Conservation (phyloP, 2,888 invertebrate genomes). For the Apotomis turbidana region DNA sequence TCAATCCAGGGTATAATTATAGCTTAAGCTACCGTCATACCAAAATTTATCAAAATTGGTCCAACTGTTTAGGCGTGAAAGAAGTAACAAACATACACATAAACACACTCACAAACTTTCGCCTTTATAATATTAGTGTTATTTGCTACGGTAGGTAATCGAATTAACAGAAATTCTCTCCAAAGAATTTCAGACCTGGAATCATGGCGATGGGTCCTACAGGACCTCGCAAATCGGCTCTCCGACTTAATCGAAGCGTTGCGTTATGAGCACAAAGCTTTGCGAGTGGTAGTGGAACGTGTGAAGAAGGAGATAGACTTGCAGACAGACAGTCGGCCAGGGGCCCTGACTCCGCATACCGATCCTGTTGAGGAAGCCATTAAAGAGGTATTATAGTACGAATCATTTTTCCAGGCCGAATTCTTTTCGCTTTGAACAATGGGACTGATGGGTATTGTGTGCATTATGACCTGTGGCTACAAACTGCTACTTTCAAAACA, state of each 20-base stretch:
- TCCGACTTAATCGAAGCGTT: slow-evolving; percentile 61
- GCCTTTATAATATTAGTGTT: too few relatives aligned
- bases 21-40: too few relatives aligned
- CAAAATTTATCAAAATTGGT: too few relatives aligned
- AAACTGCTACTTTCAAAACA: too few relatives aligned
- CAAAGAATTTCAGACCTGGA: slow-evolving; percentile 70
- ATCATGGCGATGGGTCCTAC: slow-evolving; percentile 76
- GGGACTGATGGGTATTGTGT: too few relatives aligned
- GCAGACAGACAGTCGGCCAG: slow-evolving; percentile 61
- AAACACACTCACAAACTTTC: too few relatives aligned
- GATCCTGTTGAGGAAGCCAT: slow-evolving; percentile 71
- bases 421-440: too few relatives aligned
- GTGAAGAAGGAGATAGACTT: slow-evolving; percentile 61
- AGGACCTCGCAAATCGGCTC: slow-evolving; percentile 68
- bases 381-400: slow-evolving; percentile 54
- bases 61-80: too few relatives aligned
- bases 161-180: background rate
- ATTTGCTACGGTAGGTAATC: background rate
- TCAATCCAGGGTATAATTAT: too few relatives aligned
- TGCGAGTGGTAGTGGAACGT: slow-evolving; percentile 64
- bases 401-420: too few relatives aligned
- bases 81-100: too few relatives aligned
- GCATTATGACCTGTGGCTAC: too few relatives aligned
- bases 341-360: slow-evolving; percentile 60
- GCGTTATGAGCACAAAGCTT: slow-evolving; percentile 66